Conservation (phyloP, 2,888 invertebrate species). For the Drosophila merina region DNA sequence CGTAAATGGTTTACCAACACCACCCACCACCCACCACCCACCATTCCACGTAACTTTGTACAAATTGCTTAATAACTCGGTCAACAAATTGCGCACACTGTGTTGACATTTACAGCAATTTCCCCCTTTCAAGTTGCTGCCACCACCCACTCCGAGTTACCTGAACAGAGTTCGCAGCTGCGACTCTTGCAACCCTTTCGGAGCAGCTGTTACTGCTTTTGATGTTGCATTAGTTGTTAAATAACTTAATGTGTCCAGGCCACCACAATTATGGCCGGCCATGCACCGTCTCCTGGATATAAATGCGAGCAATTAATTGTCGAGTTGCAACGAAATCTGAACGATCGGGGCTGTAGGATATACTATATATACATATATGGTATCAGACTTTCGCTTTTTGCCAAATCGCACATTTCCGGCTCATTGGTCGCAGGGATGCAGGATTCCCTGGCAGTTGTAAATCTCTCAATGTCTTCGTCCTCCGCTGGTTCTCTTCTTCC, state of each 20-base stretch:
- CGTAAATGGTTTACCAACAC: constrained; percentile 35
- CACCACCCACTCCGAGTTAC: constrained; percentile 10
- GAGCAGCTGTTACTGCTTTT: constrained; percentile 29
- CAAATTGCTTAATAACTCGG: constrained; percentile 45
- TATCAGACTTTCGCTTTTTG: constrained; percentile 39
- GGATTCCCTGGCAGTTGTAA: constrained; percentile 13
- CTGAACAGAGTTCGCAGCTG: constrained; percentile 5
- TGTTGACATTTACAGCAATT: constrained; percentile 39
- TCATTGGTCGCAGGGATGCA: constrained; percentile 19
- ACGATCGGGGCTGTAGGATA: not conserved
- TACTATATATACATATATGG: not conserved
- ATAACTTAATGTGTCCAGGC: constrained; percentile 30
- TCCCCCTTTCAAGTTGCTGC: not conserved
- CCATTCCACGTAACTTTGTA: constrained; percentile 29
- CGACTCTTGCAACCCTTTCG: constrained; percentile 25
- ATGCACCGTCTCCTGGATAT: constrained; percentile 4
- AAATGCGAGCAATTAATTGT: constrained; percentile 60
- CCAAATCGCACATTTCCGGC: constrained; percentile 29
- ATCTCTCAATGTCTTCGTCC: constrained; percentile 22
- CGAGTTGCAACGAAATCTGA: constrained; percentile 7
- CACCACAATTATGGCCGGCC: constrained; percentile 26
- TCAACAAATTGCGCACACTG: constrained; percentile 42
- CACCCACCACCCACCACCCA: constrained; percentile 22
- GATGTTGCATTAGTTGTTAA: constrained; percentile 27
- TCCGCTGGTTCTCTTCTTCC: not conserved